These are phyloP conservation scores for Argyresthia goedartella DNA, from an alignment of 2,888 invertebrate genomes.

Conservation along the genomic window DNA sequence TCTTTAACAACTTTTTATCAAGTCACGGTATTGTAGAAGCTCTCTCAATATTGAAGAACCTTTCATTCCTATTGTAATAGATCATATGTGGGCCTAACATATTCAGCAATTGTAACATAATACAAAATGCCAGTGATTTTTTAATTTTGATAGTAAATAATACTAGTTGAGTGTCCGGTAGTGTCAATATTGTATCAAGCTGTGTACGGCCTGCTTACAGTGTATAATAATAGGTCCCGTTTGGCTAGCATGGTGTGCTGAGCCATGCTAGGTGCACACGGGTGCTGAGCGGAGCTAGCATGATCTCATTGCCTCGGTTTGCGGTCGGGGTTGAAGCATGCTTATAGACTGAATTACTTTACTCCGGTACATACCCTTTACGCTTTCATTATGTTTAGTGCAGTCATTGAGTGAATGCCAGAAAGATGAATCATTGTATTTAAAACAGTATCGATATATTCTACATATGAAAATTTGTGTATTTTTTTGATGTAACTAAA, in stretches of 20 bases:
- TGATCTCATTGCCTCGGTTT: slow-evolving; percentile 34
- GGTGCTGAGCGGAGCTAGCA: slow-evolving; percentile 16
- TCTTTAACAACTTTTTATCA: no score
- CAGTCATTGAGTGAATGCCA: slow-evolving; percentile 21
- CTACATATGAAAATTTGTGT: slow-evolving; percentile 54
- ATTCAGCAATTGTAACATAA: neutral
- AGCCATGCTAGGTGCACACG: no score
- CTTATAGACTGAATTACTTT: slow-evolving; percentile 40
- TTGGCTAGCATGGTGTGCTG: neutral
- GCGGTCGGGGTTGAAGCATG: slow-evolving; percentile 15
- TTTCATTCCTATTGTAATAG: neutral
- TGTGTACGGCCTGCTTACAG: neutral
- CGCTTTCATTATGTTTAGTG: slow-evolving; percentile 33
- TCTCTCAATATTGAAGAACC: slow-evolving; percentile 1
- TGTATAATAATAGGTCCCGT: neutral
- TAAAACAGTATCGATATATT: slow-evolving; percentile 47
- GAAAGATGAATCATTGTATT: slow-evolving; percentile 31
- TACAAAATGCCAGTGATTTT: neutral
- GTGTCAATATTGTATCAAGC: neutral
- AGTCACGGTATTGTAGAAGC: no score
- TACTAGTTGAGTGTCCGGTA: neutral
- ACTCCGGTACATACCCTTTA: slow-evolving; percentile 19
- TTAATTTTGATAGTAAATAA: neutral
- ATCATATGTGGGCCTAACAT: neutral
- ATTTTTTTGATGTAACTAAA: slow-evolving; percentile 69